Evolutionary conservation across 1,140 invertebrate species (phyloP).

Genomic region (Drosophila sechellia): DNA sequence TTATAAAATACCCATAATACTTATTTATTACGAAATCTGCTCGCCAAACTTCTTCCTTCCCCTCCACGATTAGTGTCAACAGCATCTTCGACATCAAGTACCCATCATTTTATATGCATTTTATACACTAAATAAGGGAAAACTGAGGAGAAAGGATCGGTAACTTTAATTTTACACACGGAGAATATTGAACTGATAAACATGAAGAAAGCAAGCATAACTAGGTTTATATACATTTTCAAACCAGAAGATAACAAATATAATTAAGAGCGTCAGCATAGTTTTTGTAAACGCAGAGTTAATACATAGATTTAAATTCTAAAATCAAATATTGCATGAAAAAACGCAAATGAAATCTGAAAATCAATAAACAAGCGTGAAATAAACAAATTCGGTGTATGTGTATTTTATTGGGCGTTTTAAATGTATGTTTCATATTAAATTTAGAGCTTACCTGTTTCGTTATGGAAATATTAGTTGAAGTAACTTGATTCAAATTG

Average conservation of each 20-base stretch:
- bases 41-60: slow-evolving; percentile 37
- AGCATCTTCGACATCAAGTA: slow-evolving; percentile 37
- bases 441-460: too few relatives aligned
- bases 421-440: too few relatives aligned
- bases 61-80: slow-evolving; percentile 27
- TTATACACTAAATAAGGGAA: slow-evolving; percentile 50
- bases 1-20: slow-evolving; percentile 28
- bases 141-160: slow-evolving; percentile 20
- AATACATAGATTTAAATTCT: slow-evolving; percentile 71
- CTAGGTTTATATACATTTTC: slow-evolving; percentile 53
- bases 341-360: slow-evolving; percentile 54
- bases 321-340: slow-evolving; percentile 74
- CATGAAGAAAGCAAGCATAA: slow-evolving; percentile 69
- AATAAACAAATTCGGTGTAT: slow-evolving; percentile 4
- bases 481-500: too few relatives aligned
- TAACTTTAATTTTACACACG: slow-evolving; percentile 58
- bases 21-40: slow-evolving; percentile 56
- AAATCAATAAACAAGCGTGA: slow-evolving; percentile 25
- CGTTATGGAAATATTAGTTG: too few relatives aligned
- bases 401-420: too few relatives aligned
- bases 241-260: slow-evolving; percentile 41
- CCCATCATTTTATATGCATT: slow-evolving; percentile 73
- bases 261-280: slow-evolving; percentile 52
- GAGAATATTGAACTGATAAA: slow-evolving; percentile 81
- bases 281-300: slow-evolving; percentile 70